phyloP scores from a whole-genome alignment of 1,140 invertebrate genomes.

The Hylaeus anthracinus region DNA sequence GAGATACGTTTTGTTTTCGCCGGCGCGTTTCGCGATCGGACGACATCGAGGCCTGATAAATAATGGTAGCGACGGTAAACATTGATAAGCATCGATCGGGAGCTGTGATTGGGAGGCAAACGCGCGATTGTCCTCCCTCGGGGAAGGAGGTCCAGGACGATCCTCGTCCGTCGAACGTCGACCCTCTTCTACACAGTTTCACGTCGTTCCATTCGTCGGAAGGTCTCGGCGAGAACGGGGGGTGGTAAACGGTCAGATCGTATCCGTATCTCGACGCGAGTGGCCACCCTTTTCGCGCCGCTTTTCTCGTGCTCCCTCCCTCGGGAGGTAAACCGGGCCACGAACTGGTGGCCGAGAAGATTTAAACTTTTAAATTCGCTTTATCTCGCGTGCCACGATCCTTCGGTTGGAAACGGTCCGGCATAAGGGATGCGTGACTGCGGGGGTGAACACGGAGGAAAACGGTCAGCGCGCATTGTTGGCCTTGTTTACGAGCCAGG shows the following conservation, averaged over 20 bases:
- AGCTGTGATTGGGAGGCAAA: constrained; percentile 22
- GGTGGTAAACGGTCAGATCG: constrained; percentile 71
- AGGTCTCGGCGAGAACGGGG: constrained; percentile 28
- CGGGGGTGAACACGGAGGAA: constrained; percentile 50
- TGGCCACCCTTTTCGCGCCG: constrained; percentile 58
- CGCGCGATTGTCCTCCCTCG: background rate
- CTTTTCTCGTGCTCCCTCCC: constrained; percentile 35
- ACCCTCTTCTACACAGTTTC: constrained; percentile 35
- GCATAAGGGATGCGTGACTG: constrained; percentile 62
- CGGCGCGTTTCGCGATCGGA: background rate
- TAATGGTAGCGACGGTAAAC: constrained; percentile 26
- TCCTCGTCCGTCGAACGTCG: constrained; percentile 33
- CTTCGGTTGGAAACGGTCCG: constrained; percentile 46
- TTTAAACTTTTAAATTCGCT: constrained; percentile 80
- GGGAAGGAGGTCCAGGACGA: constrained; percentile 3
- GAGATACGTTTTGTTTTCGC: constrained; percentile 20
- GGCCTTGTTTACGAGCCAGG: constrained; percentile 77
- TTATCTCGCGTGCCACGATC: constrained; percentile 73
- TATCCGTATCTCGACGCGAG: constrained; percentile 69
- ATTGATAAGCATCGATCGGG: constrained; percentile 26
- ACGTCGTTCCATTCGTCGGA: constrained; percentile 68
- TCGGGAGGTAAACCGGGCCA: constrained; percentile 25
- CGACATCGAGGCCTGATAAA: constrained; percentile 37
- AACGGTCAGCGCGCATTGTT: constrained; percentile 79
- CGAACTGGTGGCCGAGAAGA: constrained; percentile 64